phyloP scores from a whole-genome alignment of 35 echinoderm and acorn worm species.

The Ophioderma brevispina region DNA sequence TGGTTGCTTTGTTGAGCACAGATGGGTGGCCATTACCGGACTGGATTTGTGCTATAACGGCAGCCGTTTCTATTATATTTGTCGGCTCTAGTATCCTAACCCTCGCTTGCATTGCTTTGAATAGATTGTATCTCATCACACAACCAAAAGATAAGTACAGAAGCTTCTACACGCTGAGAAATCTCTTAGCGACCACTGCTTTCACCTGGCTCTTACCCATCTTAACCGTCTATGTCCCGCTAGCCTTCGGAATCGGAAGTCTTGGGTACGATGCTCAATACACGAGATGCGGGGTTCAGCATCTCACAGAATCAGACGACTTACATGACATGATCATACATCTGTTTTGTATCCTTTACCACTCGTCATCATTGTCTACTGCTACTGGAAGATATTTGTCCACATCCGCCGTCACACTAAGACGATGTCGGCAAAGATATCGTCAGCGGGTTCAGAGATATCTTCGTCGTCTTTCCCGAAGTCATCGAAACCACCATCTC shows the following conservation, averaged over 20 bases:
- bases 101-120: constrained; percentile 78
- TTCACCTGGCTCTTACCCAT: constrained; percentile 76
- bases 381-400: constrained; percentile 69
- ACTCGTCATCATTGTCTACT: constrained; percentile 66
- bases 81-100: constrained; percentile 82
- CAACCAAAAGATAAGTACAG: constrained; percentile 60
- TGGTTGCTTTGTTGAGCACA: constrained; percentile 53
- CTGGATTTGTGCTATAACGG: constrained; percentile 59
- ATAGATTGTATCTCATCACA: constrained; percentile 72
- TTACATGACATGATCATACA: constrained; percentile 70
- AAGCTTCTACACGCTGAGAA: constrained; percentile 43
- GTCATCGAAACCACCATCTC: background rate
- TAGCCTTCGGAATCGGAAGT: constrained; percentile 65
- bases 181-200: constrained; percentile 45
- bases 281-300: constrained; percentile 55
- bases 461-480: constrained; percentile 32
- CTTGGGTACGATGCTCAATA: constrained; percentile 84
- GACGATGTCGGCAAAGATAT: constrained; percentile 53
- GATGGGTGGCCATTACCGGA: constrained; percentile 68
- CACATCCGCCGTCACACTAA: constrained; percentile 65
- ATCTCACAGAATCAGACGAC: constrained; percentile 45
- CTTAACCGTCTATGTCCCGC: constrained; percentile 50
- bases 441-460: background rate
- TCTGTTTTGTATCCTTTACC: constrained; percentile 76
- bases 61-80: constrained; percentile 74